Base-by-base conservation (phyloP, 35 echinoderm and acorn worm genomes). In the Patiria miniata region DNA sequence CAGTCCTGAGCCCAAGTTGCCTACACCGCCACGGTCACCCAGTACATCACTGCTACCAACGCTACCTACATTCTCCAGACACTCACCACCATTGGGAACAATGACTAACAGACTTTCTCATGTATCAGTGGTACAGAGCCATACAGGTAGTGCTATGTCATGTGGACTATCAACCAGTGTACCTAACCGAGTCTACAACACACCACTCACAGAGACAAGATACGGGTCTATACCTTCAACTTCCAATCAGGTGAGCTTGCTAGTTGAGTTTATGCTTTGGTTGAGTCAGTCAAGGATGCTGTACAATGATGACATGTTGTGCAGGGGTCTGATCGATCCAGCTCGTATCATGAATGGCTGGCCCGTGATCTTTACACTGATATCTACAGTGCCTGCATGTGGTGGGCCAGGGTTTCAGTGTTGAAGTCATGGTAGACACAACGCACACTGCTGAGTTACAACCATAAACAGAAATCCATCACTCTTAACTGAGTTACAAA, bases 191-290 rank as follows among this genome's bases (percentile, higher is more conserved):
- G 83, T 65, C 52, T 42, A 81, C 22, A 90, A 84, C 30, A 90
- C 88, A 2, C 88, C 88, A 12, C 51, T 81, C 21, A 84, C 88
- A 39, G 80, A 82, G 23, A 68, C 78, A 17, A 81, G 50, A 52
- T 90, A 90, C 58, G 88, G 88, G 8, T 51, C 39, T 55, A 78
- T 90, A 84, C 88, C 88, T 53, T 77, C 59, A 19, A 84, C 88
- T 38, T 69, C 88, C 53, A 81, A 84, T 57, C 88, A 90, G 68
- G 88, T 90, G 50, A 84, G 88, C 3, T 28, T 28, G 33, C 17
- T 5, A 28, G 3, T 8, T 23, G 4, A 36, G 61, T 18, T 47
- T 12, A 47, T 12, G 12, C 12, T 47, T 47, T 47, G 12, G 12
- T 47, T 47, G 42, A 47, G 42, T 47, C 42, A 47, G 42, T 47